A percentile compares a stretch with the other conserved stretches of the same genome.
Evolutionary conservation across 2,113 vertebrate species (phyloP).

Genomic region (Microtus pennsylvanicus): DNA sequence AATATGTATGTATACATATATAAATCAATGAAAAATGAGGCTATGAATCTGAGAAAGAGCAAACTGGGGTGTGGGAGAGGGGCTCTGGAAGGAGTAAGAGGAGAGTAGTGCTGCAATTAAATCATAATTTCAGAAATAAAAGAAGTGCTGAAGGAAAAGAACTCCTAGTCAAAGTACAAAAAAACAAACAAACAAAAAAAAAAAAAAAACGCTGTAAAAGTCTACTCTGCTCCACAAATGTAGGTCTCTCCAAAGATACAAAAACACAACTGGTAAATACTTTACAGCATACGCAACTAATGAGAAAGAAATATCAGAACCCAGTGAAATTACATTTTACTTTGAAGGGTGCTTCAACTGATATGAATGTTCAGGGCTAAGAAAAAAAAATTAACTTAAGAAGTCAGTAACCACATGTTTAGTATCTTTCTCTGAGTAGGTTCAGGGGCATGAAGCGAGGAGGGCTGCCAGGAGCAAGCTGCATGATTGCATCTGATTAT

Average conservation of each 20-base stretch:
- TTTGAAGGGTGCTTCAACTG: conserved; percentile 12
- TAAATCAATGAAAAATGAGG: not conserved
- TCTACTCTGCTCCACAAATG: not conserved
- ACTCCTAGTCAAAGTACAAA: not conserved
- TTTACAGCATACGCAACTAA: not conserved
- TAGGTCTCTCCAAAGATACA: not conserved
- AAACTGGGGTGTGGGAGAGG: not conserved
- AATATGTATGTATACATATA: not conserved
- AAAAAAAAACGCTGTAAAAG: not conserved
- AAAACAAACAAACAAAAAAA: not conserved
- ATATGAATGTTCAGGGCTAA: conserved; percentile 23
- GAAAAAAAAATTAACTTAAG: not conserved
- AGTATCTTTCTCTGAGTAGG: conserved; percentile 68
- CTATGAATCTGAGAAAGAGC: not conserved
- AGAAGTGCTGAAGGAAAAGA: not conserved
- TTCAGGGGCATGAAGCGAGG: conserved; percentile 18
- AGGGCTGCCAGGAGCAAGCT: conserved; percentile 30
- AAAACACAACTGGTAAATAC: conserved; percentile 3
- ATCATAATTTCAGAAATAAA: not conserved
- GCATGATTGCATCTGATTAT: conserved; percentile 62
- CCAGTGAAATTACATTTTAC: conserved; percentile 4
- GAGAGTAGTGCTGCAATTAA: not conserved
- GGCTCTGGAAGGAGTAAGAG: not conserved
- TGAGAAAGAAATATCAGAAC: not conserved
- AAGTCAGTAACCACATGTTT: conserved; percentile 66